Evolutionary conservation across 2,888 invertebrate genomes (phyloP).

Genomic region (Plebejus argus): DNA sequence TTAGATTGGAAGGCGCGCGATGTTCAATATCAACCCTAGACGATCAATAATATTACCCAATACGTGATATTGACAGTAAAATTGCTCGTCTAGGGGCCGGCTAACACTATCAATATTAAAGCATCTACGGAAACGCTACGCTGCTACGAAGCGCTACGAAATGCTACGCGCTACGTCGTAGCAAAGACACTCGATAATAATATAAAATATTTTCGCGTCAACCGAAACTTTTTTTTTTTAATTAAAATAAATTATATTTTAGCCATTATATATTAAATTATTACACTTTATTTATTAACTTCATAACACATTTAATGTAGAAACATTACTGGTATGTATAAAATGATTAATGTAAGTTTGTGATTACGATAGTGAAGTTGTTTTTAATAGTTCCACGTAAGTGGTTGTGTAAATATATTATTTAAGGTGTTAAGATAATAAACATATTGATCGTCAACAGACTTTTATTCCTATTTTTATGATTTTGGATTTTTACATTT

Average conservation of each 20-base stretch:
- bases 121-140: neutral
- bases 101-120: too few species aligned
- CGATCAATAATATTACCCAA: too few species aligned
- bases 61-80: too few species aligned
- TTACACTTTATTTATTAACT: neutral
- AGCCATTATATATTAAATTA: too few species aligned
- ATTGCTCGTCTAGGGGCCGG: too few species aligned
- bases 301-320: slow-evolving; percentile 11
- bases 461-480: slow-evolving; percentile 28
- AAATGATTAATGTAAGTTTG: slow-evolving; percentile 17
- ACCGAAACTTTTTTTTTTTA: too few species aligned
- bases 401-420: slow-evolving; percentile 66
- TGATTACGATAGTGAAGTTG: slow-evolving; percentile 29
- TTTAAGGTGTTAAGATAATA: slow-evolving; percentile 64
- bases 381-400: slow-evolving; percentile 31
- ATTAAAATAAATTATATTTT: too few species aligned
- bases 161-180: neutral
- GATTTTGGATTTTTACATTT: neutral
- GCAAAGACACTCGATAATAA: neutral
- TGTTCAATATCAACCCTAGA: too few species aligned
- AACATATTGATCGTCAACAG: slow-evolving; percentile 63
- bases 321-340: neutral
- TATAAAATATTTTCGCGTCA: too few species aligned
- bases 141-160: neutral
- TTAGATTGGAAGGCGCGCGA: too few species aligned